Evolutionary conservation across 2,797 vertebrate species (phyloP).

Genomic region (Cryptoprocta ferox): DNA sequence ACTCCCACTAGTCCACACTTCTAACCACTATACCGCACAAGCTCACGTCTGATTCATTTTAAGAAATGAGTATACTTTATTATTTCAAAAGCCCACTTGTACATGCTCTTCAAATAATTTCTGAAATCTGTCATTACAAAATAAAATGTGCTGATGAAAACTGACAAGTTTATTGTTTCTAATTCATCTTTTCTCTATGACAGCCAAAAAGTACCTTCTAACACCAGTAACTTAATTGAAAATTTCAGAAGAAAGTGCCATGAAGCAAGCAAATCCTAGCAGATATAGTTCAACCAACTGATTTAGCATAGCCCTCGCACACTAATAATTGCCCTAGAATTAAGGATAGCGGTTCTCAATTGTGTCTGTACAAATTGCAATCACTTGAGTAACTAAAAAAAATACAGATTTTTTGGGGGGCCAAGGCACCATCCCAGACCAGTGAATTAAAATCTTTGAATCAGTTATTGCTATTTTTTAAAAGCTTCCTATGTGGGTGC

Average conservation of each 20-base stretch:
- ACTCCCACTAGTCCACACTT: slow-evolving; percentile 62
- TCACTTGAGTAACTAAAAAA: slow-evolving; percentile 40
- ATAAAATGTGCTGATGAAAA: slow-evolving; percentile 32
- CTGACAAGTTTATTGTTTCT: slow-evolving; percentile 10
- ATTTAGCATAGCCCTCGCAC: not conserved
- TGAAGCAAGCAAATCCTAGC: not conserved
- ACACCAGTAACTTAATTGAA: not conserved
- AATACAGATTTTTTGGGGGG: not conserved
- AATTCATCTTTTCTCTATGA: slow-evolving; percentile 22
- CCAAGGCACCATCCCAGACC: not conserved
- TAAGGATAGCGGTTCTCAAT: slow-evolving; percentile 43
- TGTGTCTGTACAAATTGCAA: slow-evolving; percentile 35
- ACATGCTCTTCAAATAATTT: slow-evolving; percentile 56
- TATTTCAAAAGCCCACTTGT: slow-evolving; percentile 65
- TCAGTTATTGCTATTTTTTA: slow-evolving; percentile 31
- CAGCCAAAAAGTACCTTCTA: not conserved
- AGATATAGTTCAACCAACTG: not conserved
- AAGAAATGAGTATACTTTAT: slow-evolving; percentile 66
- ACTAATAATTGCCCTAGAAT: not conserved
- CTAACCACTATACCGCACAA: slow-evolving; percentile 73
- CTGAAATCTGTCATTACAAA: slow-evolving; percentile 61
- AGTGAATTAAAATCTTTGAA: slow-evolving; percentile 54
- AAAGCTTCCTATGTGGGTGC: slow-evolving; percentile 13
- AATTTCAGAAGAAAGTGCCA: not conserved
- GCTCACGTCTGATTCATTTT: slow-evolving; percentile 79